These are phyloP conservation scores for Charanyca ferruginea DNA, from an alignment of 2,888 invertebrate genomes.

Conservation along the genomic window DNA sequence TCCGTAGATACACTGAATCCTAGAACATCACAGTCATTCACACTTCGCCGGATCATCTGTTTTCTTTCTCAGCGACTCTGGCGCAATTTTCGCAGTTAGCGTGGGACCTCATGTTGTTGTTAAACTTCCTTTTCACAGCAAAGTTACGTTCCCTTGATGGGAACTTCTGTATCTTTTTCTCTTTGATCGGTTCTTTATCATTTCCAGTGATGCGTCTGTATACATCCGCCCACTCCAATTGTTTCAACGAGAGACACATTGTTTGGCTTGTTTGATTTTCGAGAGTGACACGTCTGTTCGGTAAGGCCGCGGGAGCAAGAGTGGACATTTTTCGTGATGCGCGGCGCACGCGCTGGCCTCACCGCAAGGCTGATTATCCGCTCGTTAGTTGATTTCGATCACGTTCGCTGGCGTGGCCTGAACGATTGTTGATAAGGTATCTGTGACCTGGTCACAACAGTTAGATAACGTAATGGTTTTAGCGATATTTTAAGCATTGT, in stretches of 20 bases:
- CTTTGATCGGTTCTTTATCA: slow-evolving; percentile 72
- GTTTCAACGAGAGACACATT: slow-evolving; percentile 87
- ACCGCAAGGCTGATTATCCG: slow-evolving; percentile 63
- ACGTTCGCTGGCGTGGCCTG: slow-evolving; percentile 69
- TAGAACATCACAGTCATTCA: slow-evolving; percentile 37
- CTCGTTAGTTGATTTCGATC: slow-evolving; percentile 68
- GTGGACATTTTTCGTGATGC: slow-evolving; percentile 55
- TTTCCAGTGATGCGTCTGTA: slow-evolving; percentile 78
- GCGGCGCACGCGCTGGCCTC: slow-evolving; percentile 65
- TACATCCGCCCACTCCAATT: slow-evolving; percentile 84
- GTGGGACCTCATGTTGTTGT: slow-evolving; percentile 83
- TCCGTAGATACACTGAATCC: slow-evolving; percentile 54
- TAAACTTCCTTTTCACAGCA: slow-evolving; percentile 92
- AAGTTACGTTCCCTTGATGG: slow-evolving; percentile 93
- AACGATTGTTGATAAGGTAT: slow-evolving; percentile 77
- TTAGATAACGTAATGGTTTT: slow-evolving; percentile 56
- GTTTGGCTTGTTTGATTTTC: slow-evolving; percentile 46
- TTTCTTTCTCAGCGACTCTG: slow-evolving; percentile 81
- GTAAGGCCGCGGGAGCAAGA: slow-evolving; percentile 47
- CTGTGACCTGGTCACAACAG: slow-evolving; percentile 71
- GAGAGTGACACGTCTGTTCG: slow-evolving; percentile 49
- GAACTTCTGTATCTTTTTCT: slow-evolving; percentile 91
- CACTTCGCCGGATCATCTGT: slow-evolving; percentile 70
- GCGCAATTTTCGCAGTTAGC: slow-evolving; percentile 85
- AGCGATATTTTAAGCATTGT: slow-evolving; percentile 31